Evolutionary conservation across 2,888 invertebrate genomes (phyloP), one percentile per base, ranked within the genome.

Genomic region (Phlogophora meticulosa): DNA sequence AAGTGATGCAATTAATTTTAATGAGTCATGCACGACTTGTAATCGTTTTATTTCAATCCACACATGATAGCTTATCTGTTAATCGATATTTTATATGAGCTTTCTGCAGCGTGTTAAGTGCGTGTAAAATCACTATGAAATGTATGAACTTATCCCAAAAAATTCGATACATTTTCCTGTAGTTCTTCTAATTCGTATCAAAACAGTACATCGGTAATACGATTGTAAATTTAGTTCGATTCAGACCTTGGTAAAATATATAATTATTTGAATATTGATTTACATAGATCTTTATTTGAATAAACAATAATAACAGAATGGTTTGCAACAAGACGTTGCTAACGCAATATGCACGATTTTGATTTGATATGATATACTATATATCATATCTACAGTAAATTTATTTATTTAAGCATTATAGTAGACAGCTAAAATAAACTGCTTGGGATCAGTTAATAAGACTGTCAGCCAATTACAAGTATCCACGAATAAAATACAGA

Each of bases 1-100:
- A 66, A 70, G 69, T 70, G 63, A 66, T 76, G 78, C 58, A 70
- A 72, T 71, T 78, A 59, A 69, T 65, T 76, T 66, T 66, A 70
- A 78, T 80, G 70, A 80, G 38, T 66, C 64, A 72, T 76, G 51
- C 66, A 69, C 56, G 63, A 55, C 32, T 52, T 13, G 38, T 72
- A 52, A 70, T 71, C 51, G 22, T 45, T 78, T 65, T 70, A 63
- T 65, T 69, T 64, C 48, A 69, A 63, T 60, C 60, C 22, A 38
- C 45, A 51, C 38, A 42, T 55, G 28, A 67, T 66, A 56, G 20
- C 43, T 49, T 76, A 61, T 67, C 58, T 61, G 20, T 28, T 51
- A 63, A 66, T 75, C 60, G 53, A 72, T 66, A 61, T 57, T 49
- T 49, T 62, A 59, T 40, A 60, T 13, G 51, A 57, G 22, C 57